These are phyloP conservation scores for Pampus argenteus DNA, from an alignment of 2,797 vertebrate species.

Conservation along the genomic window DNA sequence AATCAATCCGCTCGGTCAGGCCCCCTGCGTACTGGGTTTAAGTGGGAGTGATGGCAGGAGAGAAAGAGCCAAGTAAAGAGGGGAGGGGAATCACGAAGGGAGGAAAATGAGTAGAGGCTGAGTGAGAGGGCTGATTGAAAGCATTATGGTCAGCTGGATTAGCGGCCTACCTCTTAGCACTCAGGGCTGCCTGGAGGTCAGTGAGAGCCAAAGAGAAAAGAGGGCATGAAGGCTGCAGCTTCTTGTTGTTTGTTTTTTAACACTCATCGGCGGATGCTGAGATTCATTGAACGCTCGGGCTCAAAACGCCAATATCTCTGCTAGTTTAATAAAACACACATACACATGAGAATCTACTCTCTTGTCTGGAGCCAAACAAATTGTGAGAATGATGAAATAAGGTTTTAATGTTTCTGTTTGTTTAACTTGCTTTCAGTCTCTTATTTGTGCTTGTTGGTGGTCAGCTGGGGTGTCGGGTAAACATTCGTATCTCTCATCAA, in stretches of 20 bases:
- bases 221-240: slow-evolving; percentile 23
- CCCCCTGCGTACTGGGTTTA: slow-evolving; percentile 71
- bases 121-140: slow-evolving; percentile 63
- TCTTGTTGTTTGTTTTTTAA: slow-evolving; percentile 67
- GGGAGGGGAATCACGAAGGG: slow-evolving; percentile 12
- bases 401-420: neutral
- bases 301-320: slow-evolving; percentile 64
- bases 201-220: slow-evolving; percentile 33
- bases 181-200: slow-evolving; percentile 63
- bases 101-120: slow-evolving; percentile 31
- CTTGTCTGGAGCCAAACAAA: slow-evolving; percentile 42
- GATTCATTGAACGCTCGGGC: slow-evolving; percentile 55
- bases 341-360: slow-evolving; percentile 55
- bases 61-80: slow-evolving; percentile 58
- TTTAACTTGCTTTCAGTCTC: slow-evolving; percentile 29
- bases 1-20: slow-evolving; percentile 80
- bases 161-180: slow-evolving; percentile 39
- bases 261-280: slow-evolving; percentile 49
- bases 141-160: slow-evolving; percentile 55
- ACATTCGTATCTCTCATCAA: slow-evolving; percentile 22
- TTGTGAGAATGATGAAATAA: slow-evolving; percentile 3
- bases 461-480: slow-evolving; percentile 40
- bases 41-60: slow-evolving; percentile 73
- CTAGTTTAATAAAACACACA: slow-evolving; percentile 47
- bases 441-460: slow-evolving; percentile 16